A percentile compares a stretch with the other conserved stretches of the same genome.
These are phyloP conservation scores for Callospermophilus lateralis DNA, from an alignment of 2,113 vertebrate genomes.

Conservation along the genomic window DNA sequence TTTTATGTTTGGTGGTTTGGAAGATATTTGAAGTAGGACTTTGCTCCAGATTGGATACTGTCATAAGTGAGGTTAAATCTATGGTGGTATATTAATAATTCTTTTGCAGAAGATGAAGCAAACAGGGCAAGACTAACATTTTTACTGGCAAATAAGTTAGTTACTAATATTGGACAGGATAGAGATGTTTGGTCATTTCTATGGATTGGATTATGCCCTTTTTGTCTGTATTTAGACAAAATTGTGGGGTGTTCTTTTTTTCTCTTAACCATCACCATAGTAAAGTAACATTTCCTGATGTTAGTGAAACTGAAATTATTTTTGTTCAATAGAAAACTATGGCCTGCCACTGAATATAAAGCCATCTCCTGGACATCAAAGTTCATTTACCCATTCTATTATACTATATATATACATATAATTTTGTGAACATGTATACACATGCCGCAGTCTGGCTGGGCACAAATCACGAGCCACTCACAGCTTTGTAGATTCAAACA, in stretches of 20 bases:
- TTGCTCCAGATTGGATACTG: not conserved
- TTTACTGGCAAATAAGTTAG: not conserved
- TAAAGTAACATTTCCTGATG: not conserved
- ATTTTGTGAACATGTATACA: not conserved
- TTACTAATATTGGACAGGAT: not conserved
- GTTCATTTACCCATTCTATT: conserved; percentile 2
- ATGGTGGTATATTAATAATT: conserved; percentile 4
- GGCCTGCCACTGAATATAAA: not conserved
- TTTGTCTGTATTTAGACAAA: not conserved
- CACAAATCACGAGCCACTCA: too few species aligned
- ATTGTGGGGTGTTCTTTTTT: not conserved
- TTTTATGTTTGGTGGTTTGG: not conserved
- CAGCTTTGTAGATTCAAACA: too few species aligned
- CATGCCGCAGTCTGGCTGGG: too few species aligned
- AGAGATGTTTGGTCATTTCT: conserved; percentile 36
- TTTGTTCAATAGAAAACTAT: conserved; percentile 32
- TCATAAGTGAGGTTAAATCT: not conserved
- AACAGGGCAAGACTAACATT: not conserved
- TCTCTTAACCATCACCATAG: not conserved
- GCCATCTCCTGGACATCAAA: not conserved
- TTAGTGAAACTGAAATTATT: not conserved
- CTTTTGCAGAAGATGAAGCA: not conserved
- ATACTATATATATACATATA: not conserved
- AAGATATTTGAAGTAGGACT: not conserved
- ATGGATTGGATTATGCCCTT: not conserved